phyloP scores from a whole-genome alignment of 2,888 invertebrate genomes.

The Cryptocheilus praepositus region DNA sequence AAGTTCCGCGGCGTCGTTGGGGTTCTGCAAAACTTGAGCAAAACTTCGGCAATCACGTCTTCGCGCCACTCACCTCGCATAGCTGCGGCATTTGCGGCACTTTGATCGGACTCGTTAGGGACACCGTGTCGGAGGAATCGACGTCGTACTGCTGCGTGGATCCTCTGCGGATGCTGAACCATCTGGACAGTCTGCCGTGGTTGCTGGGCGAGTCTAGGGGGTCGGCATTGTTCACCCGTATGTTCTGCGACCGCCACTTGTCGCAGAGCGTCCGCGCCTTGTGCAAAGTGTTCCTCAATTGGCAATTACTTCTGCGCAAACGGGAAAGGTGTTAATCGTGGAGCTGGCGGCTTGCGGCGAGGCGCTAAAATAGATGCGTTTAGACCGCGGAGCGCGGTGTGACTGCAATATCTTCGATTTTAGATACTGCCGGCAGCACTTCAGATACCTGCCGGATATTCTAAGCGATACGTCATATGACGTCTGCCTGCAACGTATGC shows the following conservation, averaged over 20 bases:
- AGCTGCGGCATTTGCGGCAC: conserved; percentile 85
- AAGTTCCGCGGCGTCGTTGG: not conserved
- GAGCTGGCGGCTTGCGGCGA: conserved; percentile 7
- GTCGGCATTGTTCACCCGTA: conserved; percentile 68
- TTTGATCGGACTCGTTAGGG: conserved; percentile 70
- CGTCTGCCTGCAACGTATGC: no score
- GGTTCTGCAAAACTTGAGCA: not conserved
- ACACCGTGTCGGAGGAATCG: conserved; percentile 72
- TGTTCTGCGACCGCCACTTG: conserved; percentile 79
- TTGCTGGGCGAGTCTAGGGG: conserved; percentile 78
- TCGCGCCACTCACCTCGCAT: conserved; percentile 80
- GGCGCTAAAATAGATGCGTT: no score
- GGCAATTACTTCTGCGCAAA: conserved; percentile 82
- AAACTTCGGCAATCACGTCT: not conserved
- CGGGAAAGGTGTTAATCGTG: not conserved
- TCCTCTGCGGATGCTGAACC: conserved; percentile 92
- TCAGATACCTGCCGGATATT: no score
- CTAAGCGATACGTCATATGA: no score
- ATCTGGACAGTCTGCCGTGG: conserved; percentile 85
- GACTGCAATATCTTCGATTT: no score
- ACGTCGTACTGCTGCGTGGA: conserved; percentile 90
- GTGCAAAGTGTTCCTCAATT: conserved; percentile 87
- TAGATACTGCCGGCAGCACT: no score
- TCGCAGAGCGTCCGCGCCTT: conserved; percentile 89
- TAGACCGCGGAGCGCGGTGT: no score